Base-by-base conservation (phyloP, 1,140 invertebrate species). In the Copidosoma floridanum region DNA sequence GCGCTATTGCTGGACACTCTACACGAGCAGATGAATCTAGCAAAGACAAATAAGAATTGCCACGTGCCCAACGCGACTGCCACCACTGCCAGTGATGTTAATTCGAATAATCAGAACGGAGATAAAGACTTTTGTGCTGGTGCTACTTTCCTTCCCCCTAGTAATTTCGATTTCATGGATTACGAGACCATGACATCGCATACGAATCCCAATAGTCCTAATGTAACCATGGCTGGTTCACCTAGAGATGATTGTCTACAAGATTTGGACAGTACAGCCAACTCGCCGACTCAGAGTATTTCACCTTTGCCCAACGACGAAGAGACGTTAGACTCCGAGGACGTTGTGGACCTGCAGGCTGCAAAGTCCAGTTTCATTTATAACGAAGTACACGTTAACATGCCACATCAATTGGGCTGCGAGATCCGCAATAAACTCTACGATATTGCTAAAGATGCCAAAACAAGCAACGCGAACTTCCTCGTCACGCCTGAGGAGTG, bases 1-100 rank as follows among this genome's bases (percentile, higher is more conserved):
- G 87, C 87, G 7, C 75, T 89, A 10, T 71, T 89, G 12, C 70
- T 90, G 61, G 87, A 88, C 66, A 84, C 84, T 12, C 74, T 90
- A 11, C 86, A 89, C 65, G 87, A 89, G 69, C 85, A 89, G 72
- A 81, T 88, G 71, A 87, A 86, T 64, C 66, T 72, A 59, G 81
- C 81, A 35, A 80, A 76, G 38, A 61, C 65, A 35, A 65, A 60
- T 38, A 78, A 79, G 59, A 75, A 66, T 62, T 74, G 69, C 54
- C 69, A 76, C 50, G 61, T 74, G 62, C 68, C 75, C 47, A 63
- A 67, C 35, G 67, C 71, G 48, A 69, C 71, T 38, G 41, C 41
- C 18, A 77, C 73, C 63, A 76, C 75, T 77, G 72, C 74, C 71
- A 77, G 72, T 55, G 65, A 68, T 40, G 68, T 75, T 55, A 68